These are phyloP conservation scores for Galago senegalensis DNA, from an alignment of 2,797 vertebrate species.

Conservation along the genomic window DNA sequence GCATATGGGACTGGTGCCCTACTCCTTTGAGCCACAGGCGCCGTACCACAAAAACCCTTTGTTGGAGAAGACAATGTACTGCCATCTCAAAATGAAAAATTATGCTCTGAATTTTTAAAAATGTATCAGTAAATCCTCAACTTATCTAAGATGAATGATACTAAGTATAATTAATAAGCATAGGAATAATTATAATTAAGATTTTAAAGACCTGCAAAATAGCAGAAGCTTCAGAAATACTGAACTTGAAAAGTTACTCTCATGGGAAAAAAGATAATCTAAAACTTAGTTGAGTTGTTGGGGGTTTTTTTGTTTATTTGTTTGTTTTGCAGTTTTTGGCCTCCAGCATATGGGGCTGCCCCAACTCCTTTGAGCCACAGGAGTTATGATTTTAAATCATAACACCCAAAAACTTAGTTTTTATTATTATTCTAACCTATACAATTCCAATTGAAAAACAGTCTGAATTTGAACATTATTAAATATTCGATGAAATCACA, in stretches of 20 bases:
- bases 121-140: neutral
- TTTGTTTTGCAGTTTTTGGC: no score
- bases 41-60: neutral
- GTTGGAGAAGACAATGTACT: neutral
- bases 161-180: neutral
- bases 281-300: no score
- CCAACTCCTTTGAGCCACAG: no score
- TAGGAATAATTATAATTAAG: neutral
- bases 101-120: conserved; percentile 18
- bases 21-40: no score
- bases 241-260: neutral
- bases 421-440: neutral
- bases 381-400: no score
- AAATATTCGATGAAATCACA: conserved; percentile 20
- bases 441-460: conserved; percentile 48
- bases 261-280: neutral
- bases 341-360: no score
- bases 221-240: conserved; percentile 13
- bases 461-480: neutral
- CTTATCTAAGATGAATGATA: neutral
- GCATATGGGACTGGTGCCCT: no score
- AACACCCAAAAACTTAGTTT: neutral
- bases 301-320: no score
- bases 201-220: conserved; percentile 60
- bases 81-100: neutral